These are phyloP conservation scores for Myopa testacea DNA, from an alignment of 2,888 invertebrate species.

Conservation along the genomic window DNA sequence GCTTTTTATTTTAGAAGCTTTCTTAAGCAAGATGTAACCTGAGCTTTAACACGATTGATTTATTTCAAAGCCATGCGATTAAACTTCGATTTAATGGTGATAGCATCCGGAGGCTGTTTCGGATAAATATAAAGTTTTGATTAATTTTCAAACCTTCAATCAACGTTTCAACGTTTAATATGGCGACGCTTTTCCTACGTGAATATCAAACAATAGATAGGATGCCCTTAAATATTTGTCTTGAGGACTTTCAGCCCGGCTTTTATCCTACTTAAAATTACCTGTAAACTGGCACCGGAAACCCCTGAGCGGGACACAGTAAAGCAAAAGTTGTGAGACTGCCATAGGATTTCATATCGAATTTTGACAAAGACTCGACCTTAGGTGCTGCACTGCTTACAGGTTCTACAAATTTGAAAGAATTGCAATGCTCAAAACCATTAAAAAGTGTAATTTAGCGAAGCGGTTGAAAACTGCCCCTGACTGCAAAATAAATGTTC, in stretches of 20 bases:
- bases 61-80: no score
- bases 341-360: conserved; percentile 61
- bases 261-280: conserved; percentile 55
- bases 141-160: no score
- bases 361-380: conserved; percentile 71
- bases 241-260: neutral
- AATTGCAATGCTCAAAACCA: neutral
- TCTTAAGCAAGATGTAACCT: no score
- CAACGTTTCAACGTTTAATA: no score
- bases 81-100: no score
- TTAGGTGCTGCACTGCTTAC: conserved; percentile 78
- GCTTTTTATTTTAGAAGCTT: no score
- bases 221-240: neutral
- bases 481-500: neutral
- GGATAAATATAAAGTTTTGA: no score
- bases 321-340: conserved; percentile 56
- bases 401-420: conserved; percentile 71
- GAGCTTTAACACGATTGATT: no score
- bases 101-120: no score
- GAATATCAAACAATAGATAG: no score
- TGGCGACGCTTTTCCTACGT: no score
- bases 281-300: conserved; percentile 71
- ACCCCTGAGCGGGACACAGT: conserved; percentile 72
- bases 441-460: neutral
- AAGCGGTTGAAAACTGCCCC: conserved; percentile 42